phyloP scores from a whole-genome alignment of 64 coral and sea anemone genomes.

The Montipora sp. region DNA sequence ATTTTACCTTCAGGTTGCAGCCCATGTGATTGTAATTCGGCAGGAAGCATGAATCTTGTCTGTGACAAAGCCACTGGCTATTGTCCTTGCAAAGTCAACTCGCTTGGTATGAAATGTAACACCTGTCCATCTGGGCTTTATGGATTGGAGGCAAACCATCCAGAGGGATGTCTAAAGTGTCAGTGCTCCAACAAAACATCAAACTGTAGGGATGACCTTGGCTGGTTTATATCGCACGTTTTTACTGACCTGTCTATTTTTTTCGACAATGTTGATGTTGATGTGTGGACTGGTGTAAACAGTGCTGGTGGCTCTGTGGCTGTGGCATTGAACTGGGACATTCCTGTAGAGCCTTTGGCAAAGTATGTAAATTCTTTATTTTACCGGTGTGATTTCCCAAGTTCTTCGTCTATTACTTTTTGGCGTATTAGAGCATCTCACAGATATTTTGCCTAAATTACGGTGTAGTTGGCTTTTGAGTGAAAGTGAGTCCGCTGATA shows the following conservation, averaged over 20 bases:
- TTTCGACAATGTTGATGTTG: background rate
- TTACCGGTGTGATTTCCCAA: background rate
- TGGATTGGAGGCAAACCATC: slow-evolving; percentile 72
- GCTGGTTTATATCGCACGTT: slow-evolving; percentile 52
- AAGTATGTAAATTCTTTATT: background rate
- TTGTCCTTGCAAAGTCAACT: slow-evolving; percentile 72
- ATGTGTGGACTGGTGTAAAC: slow-evolving; percentile 62
- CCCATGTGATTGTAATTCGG: slow-evolving; percentile 73
- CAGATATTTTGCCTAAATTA: too few relatives aligned
- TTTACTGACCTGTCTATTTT: slow-evolving; percentile 28
- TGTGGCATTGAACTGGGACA: background rate
- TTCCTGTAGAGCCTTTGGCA: too few relatives aligned
- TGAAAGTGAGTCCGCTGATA: too few relatives aligned
- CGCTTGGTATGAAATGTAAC: slow-evolving; percentile 67
- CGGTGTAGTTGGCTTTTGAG: too few relatives aligned
- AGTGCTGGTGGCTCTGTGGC: slow-evolving; percentile 7
- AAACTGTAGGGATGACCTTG: slow-evolving; percentile 58
- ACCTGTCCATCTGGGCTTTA: slow-evolving; percentile 79
- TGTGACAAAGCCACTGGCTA: slow-evolving; percentile 88
- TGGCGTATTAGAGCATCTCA: too few relatives aligned
- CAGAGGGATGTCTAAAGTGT: slow-evolving; percentile 86
- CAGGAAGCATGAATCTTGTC: slow-evolving; percentile 57
- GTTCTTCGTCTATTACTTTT: too few relatives aligned
- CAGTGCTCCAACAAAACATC: slow-evolving; percentile 85
- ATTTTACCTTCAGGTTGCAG: slow-evolving; percentile 73